These are phyloP conservation scores for Pristionchus mayeri DNA, from an alignment of 2,888 invertebrate genomes.

Conservation along the genomic window DNA sequence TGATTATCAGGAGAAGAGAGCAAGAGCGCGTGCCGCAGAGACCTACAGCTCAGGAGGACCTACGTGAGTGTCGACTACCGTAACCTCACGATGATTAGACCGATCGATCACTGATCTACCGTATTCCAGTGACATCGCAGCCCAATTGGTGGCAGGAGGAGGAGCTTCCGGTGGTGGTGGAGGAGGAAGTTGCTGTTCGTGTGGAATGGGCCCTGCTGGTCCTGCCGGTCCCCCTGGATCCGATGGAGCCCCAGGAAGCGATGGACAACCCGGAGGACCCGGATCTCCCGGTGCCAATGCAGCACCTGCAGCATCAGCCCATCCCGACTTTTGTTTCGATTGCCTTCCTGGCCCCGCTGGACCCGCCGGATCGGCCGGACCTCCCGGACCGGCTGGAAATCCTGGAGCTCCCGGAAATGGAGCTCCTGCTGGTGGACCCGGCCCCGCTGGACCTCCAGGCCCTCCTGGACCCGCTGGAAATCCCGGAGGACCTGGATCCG, in stretches of 20 bases:
- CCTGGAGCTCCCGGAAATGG: slow-evolving; percentile 35
- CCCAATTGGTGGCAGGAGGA: neutral
- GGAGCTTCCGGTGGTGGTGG: neutral
- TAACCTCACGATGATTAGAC: too few relatives aligned
- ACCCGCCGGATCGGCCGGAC: slow-evolving; percentile 41
- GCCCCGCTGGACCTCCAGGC: slow-evolving; percentile 33
- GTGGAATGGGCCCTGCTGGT: slow-evolving; percentile 24
- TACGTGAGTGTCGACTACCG: neutral
- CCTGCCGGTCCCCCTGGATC: slow-evolving; percentile 31
- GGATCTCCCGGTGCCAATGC: slow-evolving; percentile 29
- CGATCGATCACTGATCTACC: neutral
- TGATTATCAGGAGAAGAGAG: neutral
- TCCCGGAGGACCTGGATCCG: slow-evolving; percentile 12
- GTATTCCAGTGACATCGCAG: slow-evolving; percentile 20
- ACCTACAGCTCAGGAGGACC: neutral
- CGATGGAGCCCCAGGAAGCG: slow-evolving; percentile 44
- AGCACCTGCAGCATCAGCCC: slow-evolving; percentile 15
- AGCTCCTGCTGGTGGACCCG: slow-evolving; percentile 6
- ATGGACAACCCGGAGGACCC: slow-evolving; percentile 25
- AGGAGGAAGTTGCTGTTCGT: neutral
- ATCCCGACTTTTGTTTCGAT: slow-evolving; percentile 46
- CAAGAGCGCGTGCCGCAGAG: neutral
- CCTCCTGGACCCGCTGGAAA: slow-evolving; percentile 47
- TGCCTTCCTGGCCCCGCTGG: slow-evolving; percentile 38
- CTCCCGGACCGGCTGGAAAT: slow-evolving; percentile 43